Evolutionary conservation across 2,888 invertebrate genomes (phyloP).

Genomic region (Micropterix aruncella): DNA sequence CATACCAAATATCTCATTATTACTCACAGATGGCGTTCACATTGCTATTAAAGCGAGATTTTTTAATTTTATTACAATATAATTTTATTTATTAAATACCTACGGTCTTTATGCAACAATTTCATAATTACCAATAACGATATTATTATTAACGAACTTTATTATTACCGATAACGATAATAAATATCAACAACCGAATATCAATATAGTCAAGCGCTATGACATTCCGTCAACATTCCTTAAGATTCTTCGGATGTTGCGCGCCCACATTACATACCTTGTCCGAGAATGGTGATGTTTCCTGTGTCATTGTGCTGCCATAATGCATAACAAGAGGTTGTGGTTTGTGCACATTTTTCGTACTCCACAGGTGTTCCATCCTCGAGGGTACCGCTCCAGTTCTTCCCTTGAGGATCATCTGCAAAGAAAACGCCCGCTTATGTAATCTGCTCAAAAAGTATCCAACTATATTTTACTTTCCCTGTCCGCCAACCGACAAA

Average conservation of each 20-base stretch:
- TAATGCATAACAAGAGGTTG: constrained; percentile 56
- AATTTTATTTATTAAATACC: too few relatives aligned
- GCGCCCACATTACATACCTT: constrained; percentile 38
- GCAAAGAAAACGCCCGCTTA: too few relatives aligned
- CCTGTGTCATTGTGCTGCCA: constrained; percentile 49
- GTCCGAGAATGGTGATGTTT: constrained; percentile 51
- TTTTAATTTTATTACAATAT: too few relatives aligned
- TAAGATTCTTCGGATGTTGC: not conserved
- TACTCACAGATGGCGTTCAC: too few relatives aligned
- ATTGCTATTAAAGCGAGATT: too few relatives aligned
- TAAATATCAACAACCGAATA: not conserved
- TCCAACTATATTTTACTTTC: too few relatives aligned
- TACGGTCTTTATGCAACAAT: too few relatives aligned
- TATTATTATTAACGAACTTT: constrained; percentile 2
- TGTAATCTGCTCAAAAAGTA: too few relatives aligned
- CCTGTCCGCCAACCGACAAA: too few relatives aligned
- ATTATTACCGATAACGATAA: not conserved
- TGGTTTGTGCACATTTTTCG: constrained; percentile 27
- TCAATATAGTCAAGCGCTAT: too few relatives aligned
- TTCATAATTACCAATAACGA: not conserved
- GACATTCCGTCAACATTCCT: too few relatives aligned
- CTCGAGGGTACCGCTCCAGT: constrained; percentile 21
- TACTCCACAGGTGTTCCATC: constrained; percentile 26
- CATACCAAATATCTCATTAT: too few relatives aligned
- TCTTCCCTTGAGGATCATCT: constrained; percentile 16